Evolutionary conservation across 1,140 invertebrate species (phyloP), one percentile per base, ranked within the genome.

Genomic region (Rhyacophila brunnea): DNA sequence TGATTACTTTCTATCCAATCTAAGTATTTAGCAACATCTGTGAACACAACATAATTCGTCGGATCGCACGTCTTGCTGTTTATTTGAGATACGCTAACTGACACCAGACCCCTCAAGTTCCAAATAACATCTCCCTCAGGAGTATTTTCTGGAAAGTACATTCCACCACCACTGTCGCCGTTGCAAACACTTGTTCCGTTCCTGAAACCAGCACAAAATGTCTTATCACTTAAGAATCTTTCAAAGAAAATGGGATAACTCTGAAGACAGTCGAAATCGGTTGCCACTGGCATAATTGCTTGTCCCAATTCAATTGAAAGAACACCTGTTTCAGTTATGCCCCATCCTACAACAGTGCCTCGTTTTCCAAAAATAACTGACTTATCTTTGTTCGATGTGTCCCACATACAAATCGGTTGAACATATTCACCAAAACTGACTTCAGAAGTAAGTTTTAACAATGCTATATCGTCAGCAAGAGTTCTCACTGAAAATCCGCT

Each of bases 111-210:
- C 28, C 67, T 58, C 4, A 73, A 38, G 49, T 68, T 68, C 68
- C 68, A 74, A 2, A 42, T 50, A 15, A 34, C 48, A 34, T 59
- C 35, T 19, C 43, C 49, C 0, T 49, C 17, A 18, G 69, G 65
- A 4, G 60, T 58, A 7, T 62, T 55, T 0, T 64, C 43, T 19
- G 67, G 66, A 2, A 71, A 68, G 15, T 60, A 35, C 55, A 69
- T 68, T 3, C 69, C 71, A 13, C 72, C 69, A 0, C 72, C 72
- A 53, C 71, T 74, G 53, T 72, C 72, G 1, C 71, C 71, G 14
- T 74, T 72, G 58, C 72, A 74, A 1, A 66, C 62, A 13, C 68
- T 47, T 6, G 43, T 56, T 20, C 53, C 60, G 17, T 62, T 62
- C 40, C 34, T 42, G 42, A 18, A 48, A n/a, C 60, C 60, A 42